Conservation (phyloP, 2,113 vertebrate species). For the Arizona elegans region DNA sequence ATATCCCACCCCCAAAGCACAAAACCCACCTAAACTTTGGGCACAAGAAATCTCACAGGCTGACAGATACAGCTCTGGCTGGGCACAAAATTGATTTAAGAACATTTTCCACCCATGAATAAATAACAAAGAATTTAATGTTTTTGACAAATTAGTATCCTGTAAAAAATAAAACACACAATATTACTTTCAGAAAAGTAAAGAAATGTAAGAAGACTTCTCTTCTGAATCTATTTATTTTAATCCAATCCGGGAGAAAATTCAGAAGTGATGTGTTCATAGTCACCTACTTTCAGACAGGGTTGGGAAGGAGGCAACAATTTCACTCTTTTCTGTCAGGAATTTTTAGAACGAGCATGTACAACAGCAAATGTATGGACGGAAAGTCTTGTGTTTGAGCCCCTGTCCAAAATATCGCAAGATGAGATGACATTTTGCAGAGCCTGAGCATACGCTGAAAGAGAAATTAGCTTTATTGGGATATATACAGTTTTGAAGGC, state of each 20-base stretch:
- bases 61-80: not conserved
- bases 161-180: not conserved
- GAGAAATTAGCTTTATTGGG: not conserved
- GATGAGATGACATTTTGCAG: conserved; percentile 79
- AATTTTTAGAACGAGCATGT: conserved; percentile 31
- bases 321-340: conserved; percentile 22
- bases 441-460: conserved; percentile 78
- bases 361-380: conserved; percentile 59
- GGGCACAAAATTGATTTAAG: not conserved
- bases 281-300: not conserved
- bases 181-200: not conserved
- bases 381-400: conserved; percentile 6
- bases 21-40: not conserved
- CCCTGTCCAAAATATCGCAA: conserved; percentile 59
- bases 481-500: not conserved
- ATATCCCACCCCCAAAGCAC: not conserved
- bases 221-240: not conserved
- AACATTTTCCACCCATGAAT: not conserved
- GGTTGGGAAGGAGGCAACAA: not conserved
- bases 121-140: not conserved
- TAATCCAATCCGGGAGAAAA: not conserved
- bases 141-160: not conserved
- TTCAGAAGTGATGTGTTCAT: not conserved
- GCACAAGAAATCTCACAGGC: not conserved
- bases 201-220: not conserved